Conservation (phyloP, 2,888 invertebrate species). For the Limnephilus marmoratus region DNA sequence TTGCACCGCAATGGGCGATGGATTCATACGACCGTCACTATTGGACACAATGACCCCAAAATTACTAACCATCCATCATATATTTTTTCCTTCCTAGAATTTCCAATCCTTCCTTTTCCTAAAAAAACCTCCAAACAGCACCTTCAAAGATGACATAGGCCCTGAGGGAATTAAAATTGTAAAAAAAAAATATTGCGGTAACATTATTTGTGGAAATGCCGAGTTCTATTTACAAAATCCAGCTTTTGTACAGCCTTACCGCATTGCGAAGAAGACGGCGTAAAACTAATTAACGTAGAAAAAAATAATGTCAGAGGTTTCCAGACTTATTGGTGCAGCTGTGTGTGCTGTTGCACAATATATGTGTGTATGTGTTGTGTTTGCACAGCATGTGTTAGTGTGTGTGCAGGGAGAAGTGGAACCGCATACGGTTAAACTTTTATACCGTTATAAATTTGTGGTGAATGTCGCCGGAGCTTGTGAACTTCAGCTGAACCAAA, state of each 20-base stretch:
- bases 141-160: too few relatives aligned
- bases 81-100: too few relatives aligned
- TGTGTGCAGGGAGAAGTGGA: not conserved
- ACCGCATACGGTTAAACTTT: conserved; percentile 34
- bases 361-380: not conserved
- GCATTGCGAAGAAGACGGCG: not conserved
- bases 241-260: not conserved
- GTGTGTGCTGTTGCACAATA: not conserved
- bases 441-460: conserved; percentile 26
- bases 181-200: too few relatives aligned
- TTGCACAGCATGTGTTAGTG: not conserved
- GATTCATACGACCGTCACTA: too few relatives aligned
- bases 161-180: too few relatives aligned
- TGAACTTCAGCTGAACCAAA: not conserved
- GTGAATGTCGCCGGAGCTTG: conserved; percentile 1
- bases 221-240: not conserved
- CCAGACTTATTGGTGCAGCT: not conserved
- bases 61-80: too few relatives aligned
- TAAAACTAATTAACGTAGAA: not conserved
- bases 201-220: not conserved
- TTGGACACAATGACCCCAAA: too few relatives aligned
- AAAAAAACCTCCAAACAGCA: too few relatives aligned
- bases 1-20: too few relatives aligned
- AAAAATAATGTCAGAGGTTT: not conserved
- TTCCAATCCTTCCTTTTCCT: too few relatives aligned